Percentiles rank a stretch among this genome's conserved stretches.
Conservation (phyloP, 2,797 vertebrate genomes). For the Phalloptychus januarius region DNA sequence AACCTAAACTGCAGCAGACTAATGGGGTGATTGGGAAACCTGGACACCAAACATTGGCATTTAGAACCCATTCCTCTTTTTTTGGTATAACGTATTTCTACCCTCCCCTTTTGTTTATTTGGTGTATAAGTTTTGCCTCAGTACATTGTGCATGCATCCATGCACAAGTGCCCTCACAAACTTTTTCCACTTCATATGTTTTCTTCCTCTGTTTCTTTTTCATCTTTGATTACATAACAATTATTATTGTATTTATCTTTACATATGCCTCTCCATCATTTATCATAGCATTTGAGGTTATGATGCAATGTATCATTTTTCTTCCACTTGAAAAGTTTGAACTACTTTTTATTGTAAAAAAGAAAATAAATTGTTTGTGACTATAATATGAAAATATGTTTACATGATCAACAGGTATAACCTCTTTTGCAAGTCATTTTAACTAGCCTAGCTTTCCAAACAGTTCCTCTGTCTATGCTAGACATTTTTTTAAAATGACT, state of each 20-base stretch:
- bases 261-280: neutral
- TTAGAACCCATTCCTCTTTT: neutral
- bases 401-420: neutral
- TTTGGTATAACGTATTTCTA: neutral
- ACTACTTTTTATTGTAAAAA: neutral
- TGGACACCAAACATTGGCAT: neutral
- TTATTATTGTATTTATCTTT: neutral
- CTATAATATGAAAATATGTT: neutral
- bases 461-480: neutral
- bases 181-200: neutral
- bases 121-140: neutral
- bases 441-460: neutral
- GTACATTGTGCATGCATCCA: neutral
- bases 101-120: neutral
- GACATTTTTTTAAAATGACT: conserved; percentile 19
- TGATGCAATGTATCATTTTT: neutral
- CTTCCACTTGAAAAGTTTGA: neutral
- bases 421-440: neutral
- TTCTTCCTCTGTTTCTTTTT: neutral
- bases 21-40: neutral
- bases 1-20: neutral
- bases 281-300: neutral
- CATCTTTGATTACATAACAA: neutral
- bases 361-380: neutral
- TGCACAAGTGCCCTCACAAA: neutral